Base-by-base conservation (phyloP, 2,797 vertebrate species). In the Momotus momota region DNA sequence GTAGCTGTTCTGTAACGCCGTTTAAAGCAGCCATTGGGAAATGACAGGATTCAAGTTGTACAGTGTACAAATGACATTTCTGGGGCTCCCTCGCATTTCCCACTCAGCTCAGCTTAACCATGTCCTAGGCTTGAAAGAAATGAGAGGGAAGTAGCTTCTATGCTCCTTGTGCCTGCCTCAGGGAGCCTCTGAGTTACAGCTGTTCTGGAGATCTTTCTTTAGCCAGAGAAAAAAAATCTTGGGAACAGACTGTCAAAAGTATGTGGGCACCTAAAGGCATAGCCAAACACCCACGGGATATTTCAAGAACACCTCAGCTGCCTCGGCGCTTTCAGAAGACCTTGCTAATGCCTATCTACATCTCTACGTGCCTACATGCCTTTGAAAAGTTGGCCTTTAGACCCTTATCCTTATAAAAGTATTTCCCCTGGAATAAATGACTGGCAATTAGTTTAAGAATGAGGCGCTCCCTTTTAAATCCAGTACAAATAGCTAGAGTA, bases 391-490 rank as follows among this genome's bases (percentile, higher is more conserved):
- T 89, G 81, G 45, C 78, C 93, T 94, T 94, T 91, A 89, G 72
- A 72, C 81, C 48, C 90, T 94, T 89, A 82, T 87, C 78, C 89
- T 87, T 94, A 80, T 67, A 84, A 57, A 94, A 93, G 72, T 83
- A 93, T 94, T 96, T 95, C 49, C 75, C 29, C 61, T 72, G 61
- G 72, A 88, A 92, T 86, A 86, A 92, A 89, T 74, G 49, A 64
- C 89, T 89, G 66, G 83, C 72, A 93, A 80, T 94, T 92, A 90
- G 81, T 78, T 78, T 87, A 83, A 91, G 94, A 91, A 88, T 0
- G 14, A 91, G 86, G 54, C 65, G 9, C 61, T 96, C 75, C 91
- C 86, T 96, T 92, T 96, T 89, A 94, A 96, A 95, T 92, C 84
- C 91, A 91, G 61, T 86, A 64, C 86, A 94, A 96, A 95, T 38